These are phyloP conservation scores for Orthonevra nobilis DNA, from an alignment of 2,888 invertebrate species.

Conservation along the genomic window DNA sequence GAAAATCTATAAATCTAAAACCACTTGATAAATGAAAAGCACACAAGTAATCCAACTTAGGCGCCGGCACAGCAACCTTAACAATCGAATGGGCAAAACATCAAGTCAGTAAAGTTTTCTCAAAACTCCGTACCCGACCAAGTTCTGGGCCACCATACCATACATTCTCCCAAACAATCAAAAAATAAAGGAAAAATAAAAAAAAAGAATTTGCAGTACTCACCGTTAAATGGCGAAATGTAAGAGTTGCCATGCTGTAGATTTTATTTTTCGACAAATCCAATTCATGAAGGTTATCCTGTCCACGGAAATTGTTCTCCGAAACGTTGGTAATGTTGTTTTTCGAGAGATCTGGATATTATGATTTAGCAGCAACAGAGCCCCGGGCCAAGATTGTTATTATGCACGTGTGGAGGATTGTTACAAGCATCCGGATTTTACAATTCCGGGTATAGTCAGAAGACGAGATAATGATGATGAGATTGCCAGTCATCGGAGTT, in stretches of 20 bases:
- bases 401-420: slow-evolving; percentile 20
- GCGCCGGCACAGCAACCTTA: too few species aligned
- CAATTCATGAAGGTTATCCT: slow-evolving; percentile 86
- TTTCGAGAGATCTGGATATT: slow-evolving; percentile 86
- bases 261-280: slow-evolving; percentile 88
- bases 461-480: slow-evolving; percentile 14
- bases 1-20: too few species aligned
- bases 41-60: too few species aligned
- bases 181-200: too few species aligned
- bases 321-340: slow-evolving; percentile 87
- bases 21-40: too few species aligned
- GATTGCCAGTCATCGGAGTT: slow-evolving; percentile 1
- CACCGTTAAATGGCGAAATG: slow-evolving; percentile 85
- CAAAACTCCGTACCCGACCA: too few species aligned
- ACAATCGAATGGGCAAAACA: too few species aligned
- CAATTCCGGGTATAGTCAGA: neutral
- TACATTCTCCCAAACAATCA: too few species aligned
- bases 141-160: too few species aligned
- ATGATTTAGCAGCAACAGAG: too few species aligned
- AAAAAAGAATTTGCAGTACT: slow-evolving; percentile 73
- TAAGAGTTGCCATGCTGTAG: slow-evolving; percentile 87
- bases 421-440: slow-evolving; percentile 17
- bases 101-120: too few species aligned
- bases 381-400: slow-evolving; percentile 40
- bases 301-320: slow-evolving; percentile 88